Base-by-base conservation (phyloP, 2,797 vertebrate species). In the Scomberomorus guttatus region DNA sequence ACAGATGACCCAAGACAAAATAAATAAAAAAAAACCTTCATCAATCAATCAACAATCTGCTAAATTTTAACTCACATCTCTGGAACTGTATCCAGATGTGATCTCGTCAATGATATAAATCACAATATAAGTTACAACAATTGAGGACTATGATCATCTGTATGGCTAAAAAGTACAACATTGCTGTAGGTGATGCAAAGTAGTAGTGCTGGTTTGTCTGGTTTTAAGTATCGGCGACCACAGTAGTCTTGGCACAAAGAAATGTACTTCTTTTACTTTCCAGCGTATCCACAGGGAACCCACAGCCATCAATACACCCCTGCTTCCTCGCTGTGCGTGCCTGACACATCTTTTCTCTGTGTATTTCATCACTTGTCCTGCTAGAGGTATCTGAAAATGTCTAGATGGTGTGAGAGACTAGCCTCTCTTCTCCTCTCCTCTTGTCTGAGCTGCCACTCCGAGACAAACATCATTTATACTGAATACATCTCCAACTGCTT, bases 361-460 rank as follows among this genome's bases (percentile, higher is more conserved):
- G 64, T 18, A 69, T 80, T 76, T 85, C 61, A 73, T 78, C 42
- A 61, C 51, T 56, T 52, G 52, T 78, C 39, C 39, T 29, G 39
- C 67, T 5, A 42, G 42, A 70, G 58, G 51, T 44, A 46, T 72
- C 55, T 55, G 37, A 62, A 56, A 72, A 65, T 37, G 34, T 69
- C 9, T 64, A 18, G 18, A 68, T 57, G 54, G 24, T 59, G 44
- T 29, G 18, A 29, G 25, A 37, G 50, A 79, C 66, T n/a, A 67
- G 10, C 20, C 29, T 63, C 24, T 37, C 17, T 9, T 50, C 20
- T 56, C 6, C 4, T 34, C 7, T 3, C 3, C 14, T 66, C 37
- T 39, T 29, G 22, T 66, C 9, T 56, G 60, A 64, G 39, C 12
- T 24, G 14, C 29, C 48, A 32, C 14, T n/a, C 17, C 5, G 17